Base-by-base conservation (phyloP, 2,797 vertebrate genomes). In the Hydrocynus forskahlii region DNA sequence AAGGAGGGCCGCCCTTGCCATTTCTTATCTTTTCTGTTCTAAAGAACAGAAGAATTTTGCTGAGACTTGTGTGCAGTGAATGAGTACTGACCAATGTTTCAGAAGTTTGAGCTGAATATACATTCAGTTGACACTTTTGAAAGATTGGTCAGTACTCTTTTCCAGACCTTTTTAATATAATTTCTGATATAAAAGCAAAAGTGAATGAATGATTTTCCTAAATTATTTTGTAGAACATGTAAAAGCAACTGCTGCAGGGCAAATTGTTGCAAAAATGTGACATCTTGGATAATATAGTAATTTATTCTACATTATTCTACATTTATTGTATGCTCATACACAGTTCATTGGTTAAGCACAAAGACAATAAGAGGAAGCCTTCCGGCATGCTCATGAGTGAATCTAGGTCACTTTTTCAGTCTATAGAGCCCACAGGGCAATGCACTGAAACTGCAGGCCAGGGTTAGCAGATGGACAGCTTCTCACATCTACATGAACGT, bases 401-500 rank as follows among this genome's bases (percentile, higher is more conserved):
- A 95, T 94, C 77, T 94, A 91, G 94, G 94, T 95, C 94, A 94
- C 91, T 90, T 92, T 89, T 89, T 91, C 85, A 84, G 89, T 88
- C 76, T 62, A 87, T n/a, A 48, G 64, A 52, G 62, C 92, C 90
- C 90, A 77, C 85, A 91, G 89, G 91, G 88, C 78, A 54, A 68
- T 52, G 82, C 50, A 63, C 70, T 83, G 81, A 17, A 57, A 80
- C 57, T 52, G 73, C 43, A 57, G 81, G 57, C 66, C 64, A 64
- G 75, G 19, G 45, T 19, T 63, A 78, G 72, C 74, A 48, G n/a
- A 83, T 80, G 84, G 60, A 25, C 67, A 14, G 55, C 79, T 87
- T 88, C 67, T 82, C 79, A 68, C 72, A 79, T 12, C 38, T 63
- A 59, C 70, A 23, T 54, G 60, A 69, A 50, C 8, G 45, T 52